Base-by-base conservation (phyloP, 2,888 invertebrate species). In the Ptychoptera albimana region DNA sequence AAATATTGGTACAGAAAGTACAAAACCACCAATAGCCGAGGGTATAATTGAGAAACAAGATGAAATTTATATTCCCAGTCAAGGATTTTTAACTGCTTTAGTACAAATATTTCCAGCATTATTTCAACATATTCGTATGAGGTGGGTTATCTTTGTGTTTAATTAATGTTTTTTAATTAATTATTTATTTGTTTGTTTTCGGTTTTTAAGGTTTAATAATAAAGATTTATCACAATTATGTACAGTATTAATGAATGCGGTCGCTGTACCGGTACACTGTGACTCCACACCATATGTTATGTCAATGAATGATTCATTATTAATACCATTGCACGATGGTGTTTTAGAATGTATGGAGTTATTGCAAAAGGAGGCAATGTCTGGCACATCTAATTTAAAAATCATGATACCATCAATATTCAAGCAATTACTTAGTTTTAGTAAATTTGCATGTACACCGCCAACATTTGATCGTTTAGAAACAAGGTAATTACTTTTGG, bases 41-140 rank as follows among this genome's bases (percentile, higher is more conserved):
- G 53, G 54, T 31, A 31, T 50, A 58, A 65, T 53, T 52, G 62
- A 65, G 14, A 53, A 52, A n/a, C 55, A 55, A 30, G 65, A 66
- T 51, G 74, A 85, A 62, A 66, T 77, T 49, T 92, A 89, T 67
- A 76, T 91, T 46, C 93, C 96, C 1, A 87, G 91, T 15, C 87
- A 94, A 57, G 84, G 86, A 49, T 97, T 93, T 70, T 74, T 97
- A 44, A 92, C 93, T 0, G 88, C 94, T 0, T 71, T 96, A 12
- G 83, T 96, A 51, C 93, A 94, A 66, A 92, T 94, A 58, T 96
- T 97, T 64, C 93, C 94, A 5, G 82, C 85, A 46, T 80, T 97
- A 47, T 96, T 93, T 68, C 86, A 85, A 52, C 88, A 91, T 57
- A 85, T 93, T 54, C 76, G 80, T 57, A 67, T 74, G 47, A 79